Evolutionary conservation across 2,797 vertebrate species (phyloP), one percentile per base, ranked within the genome.

Genomic region (Amblyopsis hoosieri): DNA sequence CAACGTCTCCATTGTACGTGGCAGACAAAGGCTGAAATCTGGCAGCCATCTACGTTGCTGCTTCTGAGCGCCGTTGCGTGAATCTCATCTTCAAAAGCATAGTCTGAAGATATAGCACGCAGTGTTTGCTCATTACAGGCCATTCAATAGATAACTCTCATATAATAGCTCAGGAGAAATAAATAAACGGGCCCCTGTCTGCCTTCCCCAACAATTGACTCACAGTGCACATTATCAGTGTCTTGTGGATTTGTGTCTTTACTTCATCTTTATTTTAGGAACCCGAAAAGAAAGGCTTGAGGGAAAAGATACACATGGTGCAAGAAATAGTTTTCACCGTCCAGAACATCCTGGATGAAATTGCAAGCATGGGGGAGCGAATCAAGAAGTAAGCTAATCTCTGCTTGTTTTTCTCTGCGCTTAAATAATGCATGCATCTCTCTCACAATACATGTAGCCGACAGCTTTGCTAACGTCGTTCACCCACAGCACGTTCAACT

Each of bases 251-350:
- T 75, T 72, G 48, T 48, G 62, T 57, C 31, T 12, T 29, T 29
- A 3, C 48, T n/a, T 69, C 71, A 67, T 1, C 60, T 59, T 48
- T 54, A 82, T 79, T 83, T 79, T 57, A 99, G 98, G 98, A 99
- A 78, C 86, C 92, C 0, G 96, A 94, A 69, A 97, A 95, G 90
- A 98, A 94, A 71, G 96, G 97, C 19, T 83, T 99, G 80, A 96
- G 96, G 85, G 95, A 98, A 54, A 96, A 98, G 89, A 95, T 99
- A 85, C 94, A 97, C 72, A 99, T 98, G 96, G 94, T 99, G 58
- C 98, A 99, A 64, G 97, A 99, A 74, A 94, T 98, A 69, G 94
- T 99, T 42, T 87, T 98, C 79, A 92, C 85, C 1, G 95, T 98
- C 77, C 98, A 99, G 78, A 95, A 85, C 45, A 75, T 95, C 79